Base-by-base conservation (phyloP, 2,113 vertebrate genomes). In the Epinephelus cyanopodus region DNA sequence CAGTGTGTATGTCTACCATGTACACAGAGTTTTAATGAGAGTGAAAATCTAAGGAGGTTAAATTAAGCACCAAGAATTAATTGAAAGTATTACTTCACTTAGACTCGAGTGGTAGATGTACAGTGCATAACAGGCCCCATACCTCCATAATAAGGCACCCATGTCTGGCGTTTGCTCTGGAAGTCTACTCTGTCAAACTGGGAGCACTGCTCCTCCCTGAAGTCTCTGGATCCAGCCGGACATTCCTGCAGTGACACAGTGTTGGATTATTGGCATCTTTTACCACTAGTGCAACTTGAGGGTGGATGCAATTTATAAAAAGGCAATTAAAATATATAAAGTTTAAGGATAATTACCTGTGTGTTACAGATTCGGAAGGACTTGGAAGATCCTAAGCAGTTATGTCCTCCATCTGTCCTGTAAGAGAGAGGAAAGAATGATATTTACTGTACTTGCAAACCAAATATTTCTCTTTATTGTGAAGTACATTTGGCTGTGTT, bases 91-190 rank as follows among this genome's bases (percentile, higher is more conserved):
- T n/a, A 15, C 45, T 27, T 19, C 53, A 45, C 42, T 45, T 25
- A 68, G 6, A 66, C 4, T 47, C 1, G 18, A n/a, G 5, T 21
- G 12, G 64, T 37, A 10, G 25, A 21, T 45, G 25, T 18, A 37
- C 21, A 58, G 18, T 19, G 19, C 29, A 5, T 21, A 37, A 62
- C 0, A 27, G 23, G 18, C 25, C 3, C 13, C 60, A 86, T 90
- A 98, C 98, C 97, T 93, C 96, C 97, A 15, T 97, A 97, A 88
- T 98, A 97, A 0, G 98, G 97, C 76, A 97, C 93, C 97, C 98
- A 99, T 25, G 94, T 90, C 89, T 96, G 96, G 63, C 76, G 92
- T 75, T 95, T 96, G 13, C 96, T 95, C 89, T 97, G 96, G 85
- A 98, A 97, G 78, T 96, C 95, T 9, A 17, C 79, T 39, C 91